Conservation (phyloP, 2,797 vertebrate species). For the Coilia nasus region DNA sequence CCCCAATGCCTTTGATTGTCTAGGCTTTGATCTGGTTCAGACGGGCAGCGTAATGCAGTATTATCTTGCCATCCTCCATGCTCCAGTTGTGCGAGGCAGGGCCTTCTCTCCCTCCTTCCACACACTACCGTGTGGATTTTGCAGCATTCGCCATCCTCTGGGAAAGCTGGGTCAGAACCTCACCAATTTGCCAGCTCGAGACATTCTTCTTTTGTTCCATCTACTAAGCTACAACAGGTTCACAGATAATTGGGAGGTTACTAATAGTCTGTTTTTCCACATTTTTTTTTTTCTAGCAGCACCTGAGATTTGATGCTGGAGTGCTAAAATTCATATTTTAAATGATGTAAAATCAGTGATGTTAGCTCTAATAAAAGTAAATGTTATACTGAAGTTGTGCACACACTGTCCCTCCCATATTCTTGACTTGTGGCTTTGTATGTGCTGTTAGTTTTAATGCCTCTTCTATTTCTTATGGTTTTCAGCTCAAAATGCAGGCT, state of each 20-base stretch:
- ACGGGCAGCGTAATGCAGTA: conserved; percentile 70
- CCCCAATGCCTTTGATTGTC: conserved; percentile 76
- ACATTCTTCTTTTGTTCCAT: neutral
- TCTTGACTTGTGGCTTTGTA: neutral
- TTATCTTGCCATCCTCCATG: conserved; percentile 72
- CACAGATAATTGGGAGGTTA: neutral
- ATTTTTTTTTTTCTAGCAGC: neutral
- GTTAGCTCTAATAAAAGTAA: neutral
- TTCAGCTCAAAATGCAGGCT: neutral
- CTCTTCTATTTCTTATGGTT: neutral
- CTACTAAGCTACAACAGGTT: neutral
- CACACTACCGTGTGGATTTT: neutral
- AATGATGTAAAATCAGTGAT: neutral
- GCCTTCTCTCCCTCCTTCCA: conserved; percentile 7
- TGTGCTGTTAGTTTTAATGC: neutral
- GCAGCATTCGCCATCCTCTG: conserved; percentile 9
- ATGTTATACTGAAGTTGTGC: neutral
- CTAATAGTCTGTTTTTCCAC: neutral
- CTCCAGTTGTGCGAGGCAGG: conserved; percentile 57
- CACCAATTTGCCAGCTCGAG: neutral
- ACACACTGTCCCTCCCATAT: neutral
- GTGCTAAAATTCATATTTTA: neutral
- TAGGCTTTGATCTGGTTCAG: conserved; percentile 74
- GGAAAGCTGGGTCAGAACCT: conserved; percentile 6
- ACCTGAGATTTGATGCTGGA: too few relatives aligned